phyloP scores from a whole-genome alignment of 2,888 invertebrate genomes.

The Subacronicta megacephala region DNA sequence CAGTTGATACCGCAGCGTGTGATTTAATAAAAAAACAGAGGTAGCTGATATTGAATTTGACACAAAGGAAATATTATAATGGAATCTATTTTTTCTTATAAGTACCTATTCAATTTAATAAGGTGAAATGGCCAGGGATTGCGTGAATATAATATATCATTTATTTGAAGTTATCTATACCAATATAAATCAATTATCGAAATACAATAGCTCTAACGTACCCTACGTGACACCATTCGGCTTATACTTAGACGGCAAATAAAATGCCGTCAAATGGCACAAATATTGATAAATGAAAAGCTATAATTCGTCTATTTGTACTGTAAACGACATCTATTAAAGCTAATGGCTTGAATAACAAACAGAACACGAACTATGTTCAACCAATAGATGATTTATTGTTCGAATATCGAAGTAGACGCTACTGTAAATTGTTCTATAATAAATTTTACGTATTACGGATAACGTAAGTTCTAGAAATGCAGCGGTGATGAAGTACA shows the following conservation, averaged over 20 bases:
- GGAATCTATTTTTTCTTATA: slow-evolving; percentile 2
- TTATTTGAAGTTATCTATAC: slow-evolving; percentile 24
- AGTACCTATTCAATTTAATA: slow-evolving; percentile 4
- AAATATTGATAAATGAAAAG: slow-evolving; percentile 34
- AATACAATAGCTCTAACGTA: slow-evolving; percentile 8
- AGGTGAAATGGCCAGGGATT: slow-evolving; percentile 3
- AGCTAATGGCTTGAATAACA: slow-evolving; percentile 55
- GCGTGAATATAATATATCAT: slow-evolving; percentile 7
- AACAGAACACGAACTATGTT: slow-evolving; percentile 33
- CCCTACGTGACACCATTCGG: slow-evolving; percentile 7
- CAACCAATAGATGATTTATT: slow-evolving; percentile 45
- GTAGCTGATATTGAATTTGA: slow-evolving; percentile 8
- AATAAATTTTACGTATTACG: slow-evolving; percentile 10
- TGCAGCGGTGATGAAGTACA: slow-evolving; percentile 19
- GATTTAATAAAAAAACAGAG: slow-evolving; percentile 24
- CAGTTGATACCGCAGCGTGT: slow-evolving; percentile 20
- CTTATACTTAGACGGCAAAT: slow-evolving; percentile 20
- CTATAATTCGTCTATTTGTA: slow-evolving; percentile 29
- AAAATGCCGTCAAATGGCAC: slow-evolving; percentile 36
- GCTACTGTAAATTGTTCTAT: slow-evolving; percentile 18
- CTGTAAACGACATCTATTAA: slow-evolving; percentile 40
- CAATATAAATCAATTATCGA: slow-evolving; percentile 25
- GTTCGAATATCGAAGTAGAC: slow-evolving; percentile 12
- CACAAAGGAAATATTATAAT: slow-evolving; percentile 16
- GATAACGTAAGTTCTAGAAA: slow-evolving; percentile 5